Evolutionary conservation across 37 sponge, comb jelly and placozoan genomes (phyloP), one percentile per base, ranked within the genome.

Genomic region (Dysidea cf. avara): DNA sequence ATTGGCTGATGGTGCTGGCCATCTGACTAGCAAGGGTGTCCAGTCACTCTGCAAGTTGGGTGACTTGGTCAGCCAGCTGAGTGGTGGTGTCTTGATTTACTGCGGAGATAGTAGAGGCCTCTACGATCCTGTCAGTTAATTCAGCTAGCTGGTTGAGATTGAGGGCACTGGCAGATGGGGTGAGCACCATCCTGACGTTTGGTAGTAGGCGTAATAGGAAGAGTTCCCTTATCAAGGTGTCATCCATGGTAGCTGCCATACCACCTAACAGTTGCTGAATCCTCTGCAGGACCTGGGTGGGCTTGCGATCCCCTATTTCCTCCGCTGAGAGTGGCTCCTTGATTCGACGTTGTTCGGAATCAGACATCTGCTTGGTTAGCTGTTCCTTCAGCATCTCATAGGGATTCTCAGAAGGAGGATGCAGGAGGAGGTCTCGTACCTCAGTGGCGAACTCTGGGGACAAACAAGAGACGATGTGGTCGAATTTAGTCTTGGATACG

Each of bases 131-230:
- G 50, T 68, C 79, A 24, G 79, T 69, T 17, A 68, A 48, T 20
- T 67, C 46, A 49, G 79, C 79, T 11, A 78, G 55, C 16, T 26
- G 69, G 26, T 78, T 13, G 43, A 72, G 24, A 31, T 34, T 35
- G 16, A 6, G 6, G 13, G 65, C 9, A 17, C 30, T 30, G 14
- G 7, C 51, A 0, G 56, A 34, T n/a, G 72, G 55, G 14, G 79
- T 61, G 39, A 78, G 57, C 34, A 78, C 79, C 69, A 78, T 68
- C 2, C 79, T 32, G 7, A 68, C 64, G 17, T 78, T 37, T 7
- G 49, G n/a, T 33, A 69, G 69, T 0, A 78, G 69, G 29, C 50
- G 79, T 49, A 69, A 69, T 16, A 78, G 69, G 30, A 78, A 78
- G 9, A 68, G 51, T 33, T 78, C 79, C 24, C 79, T 22, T 12